Base-by-base conservation (phyloP, 2,797 vertebrate species). In the Pangasius larnaudii region DNA sequence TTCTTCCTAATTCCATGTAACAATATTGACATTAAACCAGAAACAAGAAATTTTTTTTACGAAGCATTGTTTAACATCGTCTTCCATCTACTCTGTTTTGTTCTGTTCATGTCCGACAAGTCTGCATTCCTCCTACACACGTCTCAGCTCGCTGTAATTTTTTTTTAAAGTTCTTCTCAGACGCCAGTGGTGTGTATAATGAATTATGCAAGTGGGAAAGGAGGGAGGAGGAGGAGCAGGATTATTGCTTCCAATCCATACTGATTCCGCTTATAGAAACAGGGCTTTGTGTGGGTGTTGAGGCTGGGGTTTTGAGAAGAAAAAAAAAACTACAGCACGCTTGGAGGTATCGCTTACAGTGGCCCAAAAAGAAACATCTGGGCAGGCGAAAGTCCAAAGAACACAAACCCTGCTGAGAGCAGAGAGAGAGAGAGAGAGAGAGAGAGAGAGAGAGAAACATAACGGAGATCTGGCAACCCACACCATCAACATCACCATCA, bases 321-420 rank as follows among this genome's bases (percentile, higher is more conserved):
- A 46, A 46, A 61, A 61, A 82, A 96, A 96, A 96, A 94, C 91
- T 92, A 94, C 93, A 94, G 94, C 92, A 92, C 87, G 90, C 95
- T 93, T 91, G 86, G 93, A 94, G 94, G 94, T 95, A 96, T 96
- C 95, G 89, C 93, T 96, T 95, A 94, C 95, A 95, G 94, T 93
- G 95, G 93, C 95, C 95, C 93, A 95, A 95, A 95, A 92, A 95
- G 95, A 95, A 96, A 96, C 96, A 96, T 96, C 95, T 97, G 96
- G 95, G 94, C 92, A 93, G 94, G 95, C 91, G 91, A 85, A 75
- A 86, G 93, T 96, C 96, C 96, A 95, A 95, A 93, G 91, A 93
- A 95, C 92, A 96, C 95, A 95, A 94, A 93, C 92, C 93, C 90
- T 85, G 94, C 93, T 91, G 93, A 93, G 92, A 22, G 30, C 36